Conservation (phyloP, 2,888 invertebrate species). For the Carpatolechia fugitivella region DNA sequence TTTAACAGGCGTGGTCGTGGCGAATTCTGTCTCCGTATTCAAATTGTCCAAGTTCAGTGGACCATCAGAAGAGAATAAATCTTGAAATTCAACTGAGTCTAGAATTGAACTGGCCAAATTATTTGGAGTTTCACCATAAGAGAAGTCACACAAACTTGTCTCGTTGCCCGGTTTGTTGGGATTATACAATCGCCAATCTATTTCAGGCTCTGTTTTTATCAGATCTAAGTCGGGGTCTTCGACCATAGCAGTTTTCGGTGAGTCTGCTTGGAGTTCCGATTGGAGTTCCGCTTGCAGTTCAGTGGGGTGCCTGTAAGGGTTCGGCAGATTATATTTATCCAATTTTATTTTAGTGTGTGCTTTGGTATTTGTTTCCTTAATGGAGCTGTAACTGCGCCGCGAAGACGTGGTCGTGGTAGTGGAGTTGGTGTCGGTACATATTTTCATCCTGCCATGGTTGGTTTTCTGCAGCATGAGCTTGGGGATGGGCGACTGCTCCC, state of each 20-base stretch:
- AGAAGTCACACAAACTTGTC: conserved; percentile 56
- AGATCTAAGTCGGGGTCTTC: conserved; percentile 47
- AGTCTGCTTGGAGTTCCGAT: too few relatives aligned
- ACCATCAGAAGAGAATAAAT: conserved; percentile 44
- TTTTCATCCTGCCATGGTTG: conserved; percentile 52
- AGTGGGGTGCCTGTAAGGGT: conserved; percentile 32
- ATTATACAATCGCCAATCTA: conserved; percentile 51
- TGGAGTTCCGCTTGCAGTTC: too few relatives aligned
- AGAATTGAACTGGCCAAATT: conserved; percentile 42
- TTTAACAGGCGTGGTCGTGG: conserved; percentile 27
- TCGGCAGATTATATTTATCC: conserved; percentile 41
- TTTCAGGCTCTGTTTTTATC: conserved; percentile 51
- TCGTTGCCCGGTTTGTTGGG: conserved; percentile 40
- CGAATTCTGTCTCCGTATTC: conserved; percentile 33
- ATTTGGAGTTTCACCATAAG: conserved; percentile 53
- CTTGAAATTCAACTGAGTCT: conserved; percentile 51
- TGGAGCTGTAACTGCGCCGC: conserved; percentile 49
- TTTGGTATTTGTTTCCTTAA: conserved; percentile 33
- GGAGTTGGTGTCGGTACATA: conserved; percentile 40
- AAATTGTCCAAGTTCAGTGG: conserved; percentile 44
- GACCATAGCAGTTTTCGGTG: conserved; percentile 36
- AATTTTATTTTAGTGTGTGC: conserved; percentile 32
- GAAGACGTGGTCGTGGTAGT: conserved; percentile 31
- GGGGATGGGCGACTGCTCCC: conserved; percentile 71
- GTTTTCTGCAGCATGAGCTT: conserved; percentile 67